These are phyloP conservation scores for Loxodonta africana DNA, from an alignment of 2,113 vertebrate genomes.

Conservation along the genomic window DNA sequence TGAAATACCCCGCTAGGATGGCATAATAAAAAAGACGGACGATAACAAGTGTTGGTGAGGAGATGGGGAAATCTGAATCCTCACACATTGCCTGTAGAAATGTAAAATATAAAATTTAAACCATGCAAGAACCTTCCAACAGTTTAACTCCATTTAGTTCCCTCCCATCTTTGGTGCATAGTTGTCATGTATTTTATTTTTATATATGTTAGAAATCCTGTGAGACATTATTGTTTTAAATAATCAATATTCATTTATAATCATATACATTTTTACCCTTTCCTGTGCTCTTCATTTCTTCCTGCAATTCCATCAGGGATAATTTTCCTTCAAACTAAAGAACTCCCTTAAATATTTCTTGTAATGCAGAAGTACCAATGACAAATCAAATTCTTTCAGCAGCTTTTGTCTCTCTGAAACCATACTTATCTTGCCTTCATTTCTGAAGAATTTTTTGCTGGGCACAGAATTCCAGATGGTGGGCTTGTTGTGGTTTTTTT, in stretches of 20 bases:
- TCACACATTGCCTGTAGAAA: too few relatives aligned
- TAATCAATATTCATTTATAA: too few relatives aligned
- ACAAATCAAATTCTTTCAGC: not conserved
- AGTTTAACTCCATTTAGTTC: not conserved
- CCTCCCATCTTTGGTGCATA: not conserved
- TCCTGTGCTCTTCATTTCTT: not conserved
- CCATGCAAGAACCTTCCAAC: not conserved
- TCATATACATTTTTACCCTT: not conserved
- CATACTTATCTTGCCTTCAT: not conserved
- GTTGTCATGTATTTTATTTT: too few relatives aligned
- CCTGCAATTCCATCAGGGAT: not conserved
- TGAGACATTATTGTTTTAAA: too few relatives aligned
- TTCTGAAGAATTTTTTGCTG: too few relatives aligned
- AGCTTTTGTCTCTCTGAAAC: conserved; percentile 14
- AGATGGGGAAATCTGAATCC: too few relatives aligned
- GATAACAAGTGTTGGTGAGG: too few relatives aligned
- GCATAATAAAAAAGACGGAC: not conserved
- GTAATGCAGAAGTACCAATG: too few relatives aligned
- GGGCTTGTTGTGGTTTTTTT: too few relatives aligned
- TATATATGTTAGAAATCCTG: too few relatives aligned
- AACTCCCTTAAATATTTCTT: too few relatives aligned
- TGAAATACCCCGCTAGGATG: not conserved
- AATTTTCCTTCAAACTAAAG: not conserved
- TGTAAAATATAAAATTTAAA: not conserved
- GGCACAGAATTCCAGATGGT: too few relatives aligned